These are phyloP conservation scores for Microcebus murinus DNA, from an alignment of 2,113 vertebrate genomes.

Conservation along the genomic window DNA sequence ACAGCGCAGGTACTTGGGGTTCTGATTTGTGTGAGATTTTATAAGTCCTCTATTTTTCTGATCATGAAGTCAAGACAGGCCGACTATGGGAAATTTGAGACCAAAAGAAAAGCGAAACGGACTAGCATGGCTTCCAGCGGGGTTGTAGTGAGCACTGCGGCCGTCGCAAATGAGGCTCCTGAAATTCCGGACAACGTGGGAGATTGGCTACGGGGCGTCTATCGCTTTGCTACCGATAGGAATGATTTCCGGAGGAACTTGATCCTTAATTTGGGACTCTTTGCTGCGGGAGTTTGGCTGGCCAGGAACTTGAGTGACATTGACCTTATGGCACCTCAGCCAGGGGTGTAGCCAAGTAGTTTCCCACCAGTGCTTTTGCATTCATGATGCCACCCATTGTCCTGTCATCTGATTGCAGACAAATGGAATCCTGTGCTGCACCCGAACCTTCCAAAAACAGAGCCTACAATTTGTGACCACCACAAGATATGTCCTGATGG, in stretches of 20 bases:
- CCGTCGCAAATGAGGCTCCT: background rate
- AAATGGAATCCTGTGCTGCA: slow-evolving; percentile 57
- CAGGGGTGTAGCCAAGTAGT: slow-evolving; percentile 84
- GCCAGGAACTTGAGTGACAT: slow-evolving; percentile 97
- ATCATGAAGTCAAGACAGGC: background rate
- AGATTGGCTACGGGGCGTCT: slow-evolving; percentile 89
- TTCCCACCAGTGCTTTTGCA: too few relatives aligned
- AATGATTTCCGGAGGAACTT: slow-evolving; percentile 98
- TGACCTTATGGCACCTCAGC: slow-evolving; percentile 96
- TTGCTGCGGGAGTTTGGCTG: slow-evolving; percentile 96
- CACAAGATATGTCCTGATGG: slow-evolving; percentile 9
- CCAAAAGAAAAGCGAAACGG: background rate
- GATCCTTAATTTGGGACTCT: slow-evolving; percentile 95
- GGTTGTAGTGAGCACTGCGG: slow-evolving; percentile 75
- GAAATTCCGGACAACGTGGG: slow-evolving; percentile 78
- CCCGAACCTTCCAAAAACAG: slow-evolving; percentile 32
- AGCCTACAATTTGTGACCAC: background rate
- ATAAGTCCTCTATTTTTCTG: background rate
- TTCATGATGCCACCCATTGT: too few relatives aligned
- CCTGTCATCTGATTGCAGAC: too few relatives aligned
- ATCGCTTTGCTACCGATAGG: slow-evolving; percentile 91
- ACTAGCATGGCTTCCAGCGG: slow-evolving; percentile 58
- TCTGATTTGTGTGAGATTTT: background rate
- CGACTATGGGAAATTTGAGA: background rate
- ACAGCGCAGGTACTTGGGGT: accelerated